Base-by-base conservation (phyloP, 2,113 vertebrate genomes). In the Silurus glanis region DNA sequence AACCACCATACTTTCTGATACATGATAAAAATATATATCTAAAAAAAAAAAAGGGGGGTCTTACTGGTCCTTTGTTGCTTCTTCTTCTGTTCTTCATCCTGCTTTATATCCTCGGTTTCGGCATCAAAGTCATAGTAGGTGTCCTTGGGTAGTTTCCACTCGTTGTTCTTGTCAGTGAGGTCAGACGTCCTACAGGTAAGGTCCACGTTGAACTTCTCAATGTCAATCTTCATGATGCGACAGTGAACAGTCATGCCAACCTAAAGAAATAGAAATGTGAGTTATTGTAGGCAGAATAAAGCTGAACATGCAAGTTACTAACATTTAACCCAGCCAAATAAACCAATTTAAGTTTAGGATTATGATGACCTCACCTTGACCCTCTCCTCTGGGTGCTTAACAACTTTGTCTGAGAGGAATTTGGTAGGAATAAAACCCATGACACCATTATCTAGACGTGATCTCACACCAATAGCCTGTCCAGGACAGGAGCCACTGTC, bases 171-270 rank as follows among this genome's bases (percentile, higher is more conserved):
- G 93, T 99, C 98, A 96, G 96, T 96, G 88, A 99, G 92, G 90
- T 99, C 98, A 0, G 98, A 99, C 2, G 98, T 98, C 82, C 98
- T 96, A 90, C 98, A 99, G 5, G 98, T 99, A 91, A 99, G 95
- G 93, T 99, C 98, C 2, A 98, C 97, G 6, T 96, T 98, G 91
- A 99, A 99, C 89, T 99, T 99, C 89, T 99, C 98, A 0, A 99
- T 99, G 93, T 99, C 98, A 0, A 99, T 98, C 94, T 99, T 99
- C 97, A 99, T 99, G 91, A 99, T 99, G 80, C 98, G 95, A 92
- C 97, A 99, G 93, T 99, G 98, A 83, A 99, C 98, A 0, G 97
- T 99, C 98, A 99, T 99, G 85, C 97, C 97, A 91, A 99, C 97
- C 98, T 99, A 61, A 49, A 25, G 21, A 64, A 75, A 56, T 83